phyloP scores from a whole-genome alignment of 2,888 invertebrate genomes.

The Cacoxenus indagator region DNA sequence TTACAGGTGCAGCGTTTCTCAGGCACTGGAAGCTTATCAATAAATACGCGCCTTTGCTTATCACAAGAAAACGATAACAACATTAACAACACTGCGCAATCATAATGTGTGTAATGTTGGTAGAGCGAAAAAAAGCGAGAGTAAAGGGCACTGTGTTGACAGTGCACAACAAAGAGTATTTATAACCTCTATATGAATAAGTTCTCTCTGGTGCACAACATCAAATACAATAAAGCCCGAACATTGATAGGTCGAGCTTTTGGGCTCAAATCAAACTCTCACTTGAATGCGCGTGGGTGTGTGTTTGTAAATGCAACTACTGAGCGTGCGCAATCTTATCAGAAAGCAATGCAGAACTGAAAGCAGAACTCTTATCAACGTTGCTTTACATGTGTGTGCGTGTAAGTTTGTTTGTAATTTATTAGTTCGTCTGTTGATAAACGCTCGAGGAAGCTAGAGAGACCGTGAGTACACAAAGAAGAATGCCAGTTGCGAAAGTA shows the following conservation, averaged over 20 bases:
- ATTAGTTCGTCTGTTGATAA: too few species aligned
- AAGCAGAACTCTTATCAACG: too few species aligned
- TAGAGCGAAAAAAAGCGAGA: not conserved
- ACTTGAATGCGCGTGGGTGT: not conserved
- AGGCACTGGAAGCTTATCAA: conserved; percentile 48
- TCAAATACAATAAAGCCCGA: not conserved
- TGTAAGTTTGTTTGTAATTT: too few species aligned
- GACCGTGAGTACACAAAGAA: not conserved
- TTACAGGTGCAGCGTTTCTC: conserved; percentile 48
- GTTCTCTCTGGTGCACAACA: too few species aligned
- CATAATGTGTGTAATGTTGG: not conserved
- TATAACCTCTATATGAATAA: too few species aligned
- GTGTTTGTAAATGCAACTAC: not conserved
- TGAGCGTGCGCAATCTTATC: too few species aligned
- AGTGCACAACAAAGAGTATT: not conserved
- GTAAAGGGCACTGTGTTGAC: not conserved
- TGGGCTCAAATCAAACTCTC: not conserved
- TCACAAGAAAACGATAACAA: conserved; percentile 32
- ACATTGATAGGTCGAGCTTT: not conserved
- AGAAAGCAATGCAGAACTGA: too few species aligned
- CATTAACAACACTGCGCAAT: conserved; percentile 5
- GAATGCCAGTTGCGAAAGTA: not conserved
- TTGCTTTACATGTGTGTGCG: too few species aligned
- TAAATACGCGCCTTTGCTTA: conserved; percentile 33
- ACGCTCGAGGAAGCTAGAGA: not conserved